phyloP scores from a whole-genome alignment of 2,797 vertebrate genomes.

The Silurus aristotelis region DNA sequence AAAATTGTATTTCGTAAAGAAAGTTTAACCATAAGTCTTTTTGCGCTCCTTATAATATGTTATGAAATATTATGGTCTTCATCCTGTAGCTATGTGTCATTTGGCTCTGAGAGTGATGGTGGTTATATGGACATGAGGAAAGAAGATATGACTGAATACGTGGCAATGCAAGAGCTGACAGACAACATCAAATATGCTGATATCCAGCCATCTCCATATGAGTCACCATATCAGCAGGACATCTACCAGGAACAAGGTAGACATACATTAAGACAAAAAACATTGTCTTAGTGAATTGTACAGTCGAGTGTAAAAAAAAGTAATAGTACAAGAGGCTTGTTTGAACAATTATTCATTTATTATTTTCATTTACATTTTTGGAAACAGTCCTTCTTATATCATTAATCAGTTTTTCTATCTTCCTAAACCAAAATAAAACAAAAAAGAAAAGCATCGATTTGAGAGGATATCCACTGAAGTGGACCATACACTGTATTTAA shows the following conservation, averaged over 20 bases:
- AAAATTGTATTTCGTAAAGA: not conserved
- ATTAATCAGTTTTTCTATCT: not conserved
- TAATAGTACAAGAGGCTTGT: not conserved
- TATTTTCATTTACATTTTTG: not conserved
- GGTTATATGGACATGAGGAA: constrained; percentile 99
- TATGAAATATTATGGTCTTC: not conserved
- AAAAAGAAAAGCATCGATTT: not conserved
- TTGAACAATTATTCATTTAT: not conserved
- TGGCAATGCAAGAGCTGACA: constrained; percentile 92
- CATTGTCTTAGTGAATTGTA: not conserved
- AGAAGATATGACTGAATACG: constrained; percentile 87
- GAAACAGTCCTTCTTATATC: not conserved
- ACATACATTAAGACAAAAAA: not conserved
- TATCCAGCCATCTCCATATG: constrained; percentile 88
- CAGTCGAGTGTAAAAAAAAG: not conserved
- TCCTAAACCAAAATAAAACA: not conserved
- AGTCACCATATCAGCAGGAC: constrained; percentile 87
- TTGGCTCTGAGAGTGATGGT: constrained; percentile 89
- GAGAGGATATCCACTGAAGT: not conserved
- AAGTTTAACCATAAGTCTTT: not conserved
- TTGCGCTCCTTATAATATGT: not conserved
- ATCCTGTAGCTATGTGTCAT: constrained; percentile 80
- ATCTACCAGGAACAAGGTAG: constrained; percentile 83
- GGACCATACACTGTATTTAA: not conserved
- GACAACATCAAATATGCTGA: constrained; percentile 91